Evolutionary conservation across 1,140 invertebrate genomes (phyloP).

Genomic region (Drosophila lacteicornis): DNA sequence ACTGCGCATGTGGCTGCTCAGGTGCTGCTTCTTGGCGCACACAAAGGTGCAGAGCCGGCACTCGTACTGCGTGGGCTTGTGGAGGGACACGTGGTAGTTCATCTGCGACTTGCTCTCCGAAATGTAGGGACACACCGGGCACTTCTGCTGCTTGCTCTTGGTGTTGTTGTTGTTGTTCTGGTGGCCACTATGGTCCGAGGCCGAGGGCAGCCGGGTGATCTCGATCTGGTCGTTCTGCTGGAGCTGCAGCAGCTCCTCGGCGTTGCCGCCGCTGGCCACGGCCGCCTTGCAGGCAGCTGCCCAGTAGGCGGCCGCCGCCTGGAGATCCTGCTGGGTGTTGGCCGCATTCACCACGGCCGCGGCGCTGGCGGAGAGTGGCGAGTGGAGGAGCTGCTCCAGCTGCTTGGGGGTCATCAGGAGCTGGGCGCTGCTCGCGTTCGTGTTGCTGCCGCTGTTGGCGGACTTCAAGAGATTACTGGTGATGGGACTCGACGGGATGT

Average conservation of each 20-base stretch:
- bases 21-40: conserved; percentile 91
- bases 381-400: conserved; percentile 67
- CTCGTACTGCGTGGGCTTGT: conserved; percentile 90
- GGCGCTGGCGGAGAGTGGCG: conserved; percentile 69
- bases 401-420: conserved; percentile 61
- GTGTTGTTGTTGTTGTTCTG: conserved; percentile 60
- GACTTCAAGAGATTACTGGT: conserved; percentile 16
- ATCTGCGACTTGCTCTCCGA: conserved; percentile 94
- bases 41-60: conserved; percentile 93
- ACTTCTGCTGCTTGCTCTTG: conserved; percentile 87
- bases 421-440: conserved; percentile 21
- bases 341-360: conserved; percentile 71
- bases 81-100: conserved; percentile 94
- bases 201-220: conserved; percentile 68
- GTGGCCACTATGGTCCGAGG: conserved; percentile 9
- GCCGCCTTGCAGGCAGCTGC: conserved; percentile 68
- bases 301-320: conserved; percentile 69
- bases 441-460: conserved; percentile 7
- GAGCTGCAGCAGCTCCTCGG: conserved; percentile 71
- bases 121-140: conserved; percentile 91
- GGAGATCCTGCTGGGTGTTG: conserved; percentile 73
- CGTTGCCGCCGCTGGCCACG: conserved; percentile 47
- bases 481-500: conserved; percentile 29
- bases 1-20: conserved; percentile 90
- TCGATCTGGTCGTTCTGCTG: conserved; percentile 83